A percentile compares a stretch with the other conserved stretches of the same genome.
These are phyloP conservation scores for Indicator indicator DNA, from an alignment of 2,113 vertebrate genomes.

Conservation along the genomic window DNA sequence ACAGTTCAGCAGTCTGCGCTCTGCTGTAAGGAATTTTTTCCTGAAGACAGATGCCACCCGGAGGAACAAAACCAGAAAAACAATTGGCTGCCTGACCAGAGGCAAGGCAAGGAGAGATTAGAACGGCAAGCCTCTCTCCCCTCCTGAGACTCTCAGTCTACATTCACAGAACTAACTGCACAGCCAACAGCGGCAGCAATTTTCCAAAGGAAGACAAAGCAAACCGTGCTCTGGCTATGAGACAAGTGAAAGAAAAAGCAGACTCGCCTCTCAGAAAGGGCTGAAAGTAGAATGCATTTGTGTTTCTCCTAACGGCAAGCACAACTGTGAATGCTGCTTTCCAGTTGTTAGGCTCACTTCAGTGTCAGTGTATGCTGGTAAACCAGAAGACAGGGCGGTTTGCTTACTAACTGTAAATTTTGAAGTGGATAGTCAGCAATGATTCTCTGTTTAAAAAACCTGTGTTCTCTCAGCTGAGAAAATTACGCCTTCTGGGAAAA, in stretches of 20 bases:
- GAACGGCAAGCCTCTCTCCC: neutral
- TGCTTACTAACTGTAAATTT: neutral
- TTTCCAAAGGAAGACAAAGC: constrained; percentile 29
- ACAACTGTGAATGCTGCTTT: fast-evolving
- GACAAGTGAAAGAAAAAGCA: neutral
- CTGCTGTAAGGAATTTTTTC: constrained; percentile 58
- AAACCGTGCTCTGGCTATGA: neutral
- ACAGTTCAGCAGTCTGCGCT: constrained; percentile 25
- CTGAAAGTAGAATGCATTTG: neutral
- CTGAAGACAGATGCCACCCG: constrained; percentile 66
- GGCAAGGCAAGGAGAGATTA: constrained; percentile 52
- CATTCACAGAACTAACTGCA: neutral
- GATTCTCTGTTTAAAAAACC: neutral
- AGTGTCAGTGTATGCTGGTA: neutral
- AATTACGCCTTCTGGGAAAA: neutral
- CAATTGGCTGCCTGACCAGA: constrained; percentile 50
- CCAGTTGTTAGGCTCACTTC: neutral
- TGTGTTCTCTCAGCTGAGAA: neutral
- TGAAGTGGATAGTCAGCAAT: neutral
- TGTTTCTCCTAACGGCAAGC: neutral
- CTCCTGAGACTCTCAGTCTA: neutral
- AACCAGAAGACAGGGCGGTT: neutral
- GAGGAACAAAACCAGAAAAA: constrained; percentile 69
- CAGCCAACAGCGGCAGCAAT: constrained; percentile 19
- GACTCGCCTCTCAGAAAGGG: neutral